phyloP scores from a whole-genome alignment of 2,888 invertebrate species.

The Hirtodrosophila histrioides region DNA sequence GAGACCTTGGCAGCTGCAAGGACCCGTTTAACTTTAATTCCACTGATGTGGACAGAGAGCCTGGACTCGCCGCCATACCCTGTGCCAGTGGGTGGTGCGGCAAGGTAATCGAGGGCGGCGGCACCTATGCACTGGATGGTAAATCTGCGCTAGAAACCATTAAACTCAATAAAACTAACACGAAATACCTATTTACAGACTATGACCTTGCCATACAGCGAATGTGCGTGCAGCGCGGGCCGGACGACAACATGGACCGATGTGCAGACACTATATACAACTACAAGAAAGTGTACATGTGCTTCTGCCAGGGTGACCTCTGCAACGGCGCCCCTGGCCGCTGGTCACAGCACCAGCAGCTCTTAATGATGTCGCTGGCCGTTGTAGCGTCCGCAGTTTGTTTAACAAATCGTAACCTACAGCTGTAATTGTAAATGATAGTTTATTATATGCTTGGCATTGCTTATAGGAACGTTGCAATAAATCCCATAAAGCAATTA shows the following conservation, averaged over 20 bases:
- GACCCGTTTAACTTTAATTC: slow-evolving; percentile 93
- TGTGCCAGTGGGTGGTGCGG: slow-evolving; percentile 96
- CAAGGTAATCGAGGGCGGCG: slow-evolving; percentile 93
- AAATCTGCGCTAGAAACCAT: slow-evolving; percentile 43
- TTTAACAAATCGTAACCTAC: neutral
- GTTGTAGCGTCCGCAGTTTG: neutral
- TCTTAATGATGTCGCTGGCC: neutral
- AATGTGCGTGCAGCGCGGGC: slow-evolving; percentile 93
- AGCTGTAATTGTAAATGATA: neutral
- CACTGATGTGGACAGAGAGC: slow-evolving; percentile 89
- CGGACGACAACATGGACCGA: slow-evolving; percentile 95
- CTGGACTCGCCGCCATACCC: slow-evolving; percentile 90
- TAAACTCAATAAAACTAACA: too few relatives aligned
- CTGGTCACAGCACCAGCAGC: neutral
- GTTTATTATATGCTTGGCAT: slow-evolving; percentile 2
- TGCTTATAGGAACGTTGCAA: neutral
- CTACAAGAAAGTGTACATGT: slow-evolving; percentile 93
- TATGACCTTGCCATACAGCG: slow-evolving; percentile 94
- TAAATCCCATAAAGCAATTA: too few relatives aligned
- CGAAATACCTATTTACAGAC: slow-evolving; percentile 85
- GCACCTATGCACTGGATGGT: slow-evolving; percentile 92
- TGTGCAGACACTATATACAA: slow-evolving; percentile 94
- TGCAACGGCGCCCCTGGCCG: slow-evolving; percentile 87
- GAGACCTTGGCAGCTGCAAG: slow-evolving; percentile 94
- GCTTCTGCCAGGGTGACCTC: slow-evolving; percentile 95